phyloP scores from a whole-genome alignment of 2,113 vertebrate genomes.

The Tachysurus vachellii region DNA sequence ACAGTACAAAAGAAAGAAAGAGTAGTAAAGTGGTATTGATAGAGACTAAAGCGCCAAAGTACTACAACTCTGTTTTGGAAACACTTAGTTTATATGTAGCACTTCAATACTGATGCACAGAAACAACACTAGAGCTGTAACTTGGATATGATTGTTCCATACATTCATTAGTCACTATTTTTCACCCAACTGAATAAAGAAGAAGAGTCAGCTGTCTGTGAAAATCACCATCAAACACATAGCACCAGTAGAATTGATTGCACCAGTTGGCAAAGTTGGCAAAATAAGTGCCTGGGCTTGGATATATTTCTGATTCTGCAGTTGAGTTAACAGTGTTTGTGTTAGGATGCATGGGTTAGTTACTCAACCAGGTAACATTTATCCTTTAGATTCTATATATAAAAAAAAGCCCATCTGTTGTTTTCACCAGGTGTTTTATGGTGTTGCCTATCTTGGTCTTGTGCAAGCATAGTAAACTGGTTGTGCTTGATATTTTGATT shows the following conservation, averaged over 20 bases:
- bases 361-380: not conserved
- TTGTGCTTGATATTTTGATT: conserved; percentile 22
- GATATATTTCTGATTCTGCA: not conserved
- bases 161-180: conserved; percentile 5
- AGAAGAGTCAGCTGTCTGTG: not conserved
- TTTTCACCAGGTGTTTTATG: not conserved
- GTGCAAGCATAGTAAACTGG: conserved; percentile 1
- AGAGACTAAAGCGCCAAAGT: not conserved
- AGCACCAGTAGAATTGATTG: not conserved
- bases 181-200: not conserved
- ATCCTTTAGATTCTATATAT: not conserved
- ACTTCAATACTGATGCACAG: not conserved
- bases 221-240: conserved; percentile 4
- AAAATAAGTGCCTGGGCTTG: not conserved
- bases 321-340: not conserved
- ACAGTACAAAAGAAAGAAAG: not conserved
- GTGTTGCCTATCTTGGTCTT: not conserved
- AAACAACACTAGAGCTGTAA: not conserved
- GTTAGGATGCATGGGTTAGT: not conserved
- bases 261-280: not conserved
- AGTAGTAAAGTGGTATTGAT: not conserved
- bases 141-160: not conserved
- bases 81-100: not conserved
- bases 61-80: not conserved
- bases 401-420: not conserved